Evolutionary conservation across 2,113 vertebrate species (phyloP).

Genomic region (Neopipo cinnamomea): DNA sequence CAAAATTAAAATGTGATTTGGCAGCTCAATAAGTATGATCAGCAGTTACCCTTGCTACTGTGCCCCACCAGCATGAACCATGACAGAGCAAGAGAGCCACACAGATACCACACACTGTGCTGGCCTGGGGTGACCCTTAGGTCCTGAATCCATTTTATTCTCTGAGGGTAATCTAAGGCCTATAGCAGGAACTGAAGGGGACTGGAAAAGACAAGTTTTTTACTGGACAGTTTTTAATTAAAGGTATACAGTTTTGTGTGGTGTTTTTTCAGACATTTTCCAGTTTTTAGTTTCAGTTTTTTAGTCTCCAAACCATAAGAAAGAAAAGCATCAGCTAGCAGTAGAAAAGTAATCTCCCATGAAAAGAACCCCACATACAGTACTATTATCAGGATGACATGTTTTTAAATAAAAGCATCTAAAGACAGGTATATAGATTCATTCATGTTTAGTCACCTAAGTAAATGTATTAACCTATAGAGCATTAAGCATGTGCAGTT

Average conservation of each 20-base stretch:
- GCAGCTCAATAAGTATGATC: background rate
- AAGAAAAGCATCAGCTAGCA: background rate
- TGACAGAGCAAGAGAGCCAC: background rate
- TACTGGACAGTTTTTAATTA: background rate
- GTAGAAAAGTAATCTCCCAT: background rate
- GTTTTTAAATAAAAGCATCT: background rate
- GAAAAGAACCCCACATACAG: background rate
- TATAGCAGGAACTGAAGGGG: background rate
- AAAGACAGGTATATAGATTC: background rate
- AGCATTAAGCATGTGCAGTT: background rate
- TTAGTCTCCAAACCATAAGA: background rate
- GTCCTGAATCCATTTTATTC: background rate
- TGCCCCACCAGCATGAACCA: background rate
- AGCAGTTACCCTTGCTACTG: background rate
- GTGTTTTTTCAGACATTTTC: background rate
- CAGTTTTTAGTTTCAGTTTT: background rate
- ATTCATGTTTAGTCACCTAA: background rate
- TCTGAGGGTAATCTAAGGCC: background rate
- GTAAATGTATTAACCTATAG: background rate
- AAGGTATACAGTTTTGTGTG: background rate
- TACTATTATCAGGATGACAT: background rate
- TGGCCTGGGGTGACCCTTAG: background rate
- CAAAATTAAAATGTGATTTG: background rate
- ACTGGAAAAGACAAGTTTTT: background rate
- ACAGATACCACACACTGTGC: background rate